These are phyloP conservation scores for Drymodes brunneopygia DNA, from an alignment of 2,113 vertebrate species.

Conservation along the genomic window DNA sequence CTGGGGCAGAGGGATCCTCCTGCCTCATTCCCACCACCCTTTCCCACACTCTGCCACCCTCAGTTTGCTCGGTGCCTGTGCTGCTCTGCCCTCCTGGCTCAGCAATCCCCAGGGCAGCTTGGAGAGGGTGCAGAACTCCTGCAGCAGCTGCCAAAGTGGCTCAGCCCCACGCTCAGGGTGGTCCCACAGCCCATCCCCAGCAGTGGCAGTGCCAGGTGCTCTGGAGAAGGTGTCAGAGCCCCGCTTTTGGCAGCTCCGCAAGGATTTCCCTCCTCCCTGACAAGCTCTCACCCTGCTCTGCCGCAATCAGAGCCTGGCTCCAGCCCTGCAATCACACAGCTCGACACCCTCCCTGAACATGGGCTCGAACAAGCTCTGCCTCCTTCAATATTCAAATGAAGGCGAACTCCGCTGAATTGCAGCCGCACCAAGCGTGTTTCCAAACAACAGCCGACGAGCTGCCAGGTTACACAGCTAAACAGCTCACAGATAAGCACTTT, in stretches of 20 bases:
- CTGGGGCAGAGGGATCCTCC: not conserved
- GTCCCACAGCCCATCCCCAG: not conserved
- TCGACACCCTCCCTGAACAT: not conserved
- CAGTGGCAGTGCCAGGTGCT: not conserved
- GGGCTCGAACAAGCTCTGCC: not conserved
- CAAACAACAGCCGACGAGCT: not conserved
- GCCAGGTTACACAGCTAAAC: not conserved
- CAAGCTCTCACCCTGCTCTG: not conserved
- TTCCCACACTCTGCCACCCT: not conserved
- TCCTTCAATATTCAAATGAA: not conserved
- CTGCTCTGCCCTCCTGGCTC: not conserved
- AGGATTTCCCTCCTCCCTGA: not conserved
- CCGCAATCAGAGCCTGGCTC: constrained; percentile 3
- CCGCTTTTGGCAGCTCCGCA: not conserved
- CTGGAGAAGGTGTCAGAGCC: not conserved
- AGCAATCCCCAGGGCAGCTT: not conserved
- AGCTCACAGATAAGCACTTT: not conserved
- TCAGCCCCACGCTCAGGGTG: not conserved
- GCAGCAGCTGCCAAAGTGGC: not conserved
- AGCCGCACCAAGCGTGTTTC: not conserved
- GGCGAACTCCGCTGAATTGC: not conserved
- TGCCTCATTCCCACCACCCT: not conserved
- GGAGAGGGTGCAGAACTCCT: not conserved
- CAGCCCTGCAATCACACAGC: not conserved
- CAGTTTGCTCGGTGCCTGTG: not conserved